These are phyloP conservation scores for Parascotia fuliginaria DNA, from an alignment of 2,888 invertebrate genomes.

Conservation along the genomic window DNA sequence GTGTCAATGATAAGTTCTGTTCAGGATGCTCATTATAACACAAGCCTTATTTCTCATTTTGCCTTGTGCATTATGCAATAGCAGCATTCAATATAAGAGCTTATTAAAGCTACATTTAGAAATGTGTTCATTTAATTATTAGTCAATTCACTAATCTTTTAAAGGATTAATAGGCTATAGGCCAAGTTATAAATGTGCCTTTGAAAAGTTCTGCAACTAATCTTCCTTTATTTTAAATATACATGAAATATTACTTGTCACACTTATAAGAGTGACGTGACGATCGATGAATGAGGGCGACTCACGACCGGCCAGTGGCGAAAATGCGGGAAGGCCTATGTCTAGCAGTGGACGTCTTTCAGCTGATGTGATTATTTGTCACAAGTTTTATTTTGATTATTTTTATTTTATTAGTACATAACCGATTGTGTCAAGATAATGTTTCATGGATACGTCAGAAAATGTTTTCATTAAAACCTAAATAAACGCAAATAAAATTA, in stretches of 20 bases:
- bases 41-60: constrained; percentile 46
- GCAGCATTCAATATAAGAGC: constrained; percentile 17
- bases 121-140: constrained; percentile 17
- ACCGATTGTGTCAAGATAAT: constrained; percentile 61
- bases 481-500: constrained; percentile 36
- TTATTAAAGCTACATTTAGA: constrained; percentile 24
- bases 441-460: constrained; percentile 48
- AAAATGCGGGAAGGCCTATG: too few species aligned
- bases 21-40: constrained; percentile 82
- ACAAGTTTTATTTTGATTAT: constrained; percentile 28
- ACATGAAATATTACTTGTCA: constrained; percentile 63
- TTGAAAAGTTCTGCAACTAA: constrained; percentile 50
- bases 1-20: constrained; percentile 54
- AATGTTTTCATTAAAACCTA: constrained; percentile 26
- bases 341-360: too few species aligned
- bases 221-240: constrained; percentile 43
- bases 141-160: constrained; percentile 19
- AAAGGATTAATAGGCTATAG: constrained; percentile 45
- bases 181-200: constrained; percentile 73
- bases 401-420: constrained; percentile 15
- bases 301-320: too few species aligned
- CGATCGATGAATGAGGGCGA: too few species aligned
- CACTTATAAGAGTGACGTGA: too few species aligned
- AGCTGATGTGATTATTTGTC: too few species aligned
- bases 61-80: constrained; percentile 54